Conservation (phyloP, 2,888 invertebrate species). For the Nymphalis urticae region DNA sequence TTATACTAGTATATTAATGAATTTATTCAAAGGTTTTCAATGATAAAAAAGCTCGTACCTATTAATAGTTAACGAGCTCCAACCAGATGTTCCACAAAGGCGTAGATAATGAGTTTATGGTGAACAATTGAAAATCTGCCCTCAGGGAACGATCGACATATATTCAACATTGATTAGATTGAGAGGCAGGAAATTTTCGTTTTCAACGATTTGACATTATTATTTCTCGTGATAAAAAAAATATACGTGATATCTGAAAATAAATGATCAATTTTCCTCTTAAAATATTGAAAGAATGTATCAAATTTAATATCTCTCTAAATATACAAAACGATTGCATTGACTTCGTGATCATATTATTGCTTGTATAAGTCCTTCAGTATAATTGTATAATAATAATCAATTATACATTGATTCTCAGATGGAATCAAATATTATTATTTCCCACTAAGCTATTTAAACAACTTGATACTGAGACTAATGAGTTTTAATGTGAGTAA, state of each 20-base stretch:
- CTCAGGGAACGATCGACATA: slow-evolving; percentile 25
- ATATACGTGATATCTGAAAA: neutral
- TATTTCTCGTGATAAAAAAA: neutral
- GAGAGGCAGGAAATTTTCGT: slow-evolving; percentile 11
- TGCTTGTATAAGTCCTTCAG: too few relatives aligned
- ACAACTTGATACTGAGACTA: too few relatives aligned
- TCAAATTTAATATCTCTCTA: neutral
- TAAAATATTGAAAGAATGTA: too few relatives aligned
- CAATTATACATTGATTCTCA: too few relatives aligned
- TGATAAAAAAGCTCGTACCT: slow-evolving; percentile 5
- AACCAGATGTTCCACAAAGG: slow-evolving; percentile 21
- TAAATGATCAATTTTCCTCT: neutral
- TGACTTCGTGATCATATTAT: too few relatives aligned
- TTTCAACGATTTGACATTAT: slow-evolving; percentile 18
- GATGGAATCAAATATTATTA: too few relatives aligned
- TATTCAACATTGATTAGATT: slow-evolving; percentile 29
- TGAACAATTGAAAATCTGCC: slow-evolving; percentile 34
- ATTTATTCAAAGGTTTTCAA: neutral
- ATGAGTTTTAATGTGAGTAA: too few relatives aligned
- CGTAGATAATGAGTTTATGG: slow-evolving; percentile 27
- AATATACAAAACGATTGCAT: too few relatives aligned
- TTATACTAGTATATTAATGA: too few relatives aligned
- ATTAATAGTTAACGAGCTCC: slow-evolving; percentile 8
- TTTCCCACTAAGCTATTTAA: too few relatives aligned
- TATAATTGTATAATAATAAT: too few relatives aligned